These are phyloP conservation scores for Pseudeuparius sepicola DNA, from an alignment of 2,888 invertebrate genomes.

Conservation along the genomic window DNA sequence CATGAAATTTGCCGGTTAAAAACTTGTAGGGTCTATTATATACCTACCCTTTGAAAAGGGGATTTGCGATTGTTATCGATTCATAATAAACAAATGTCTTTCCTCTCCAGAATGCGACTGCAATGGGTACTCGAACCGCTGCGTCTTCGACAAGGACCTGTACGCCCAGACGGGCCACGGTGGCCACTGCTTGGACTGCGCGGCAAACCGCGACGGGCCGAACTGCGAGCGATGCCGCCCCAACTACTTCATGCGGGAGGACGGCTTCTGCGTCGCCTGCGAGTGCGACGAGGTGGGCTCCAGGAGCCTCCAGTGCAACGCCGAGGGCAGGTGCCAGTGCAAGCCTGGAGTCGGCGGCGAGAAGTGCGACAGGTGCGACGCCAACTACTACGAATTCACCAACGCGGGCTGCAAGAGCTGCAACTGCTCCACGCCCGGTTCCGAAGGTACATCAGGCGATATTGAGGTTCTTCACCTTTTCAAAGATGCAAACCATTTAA, in stretches of 20 bases:
- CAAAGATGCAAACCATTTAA: too few relatives aligned
- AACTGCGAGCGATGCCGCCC: constrained; percentile 93
- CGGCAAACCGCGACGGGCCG: constrained; percentile 86
- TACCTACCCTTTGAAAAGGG: too few relatives aligned
- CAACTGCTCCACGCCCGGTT: constrained; percentile 79
- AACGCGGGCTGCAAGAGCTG: constrained; percentile 87
- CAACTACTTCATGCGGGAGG: constrained; percentile 78
- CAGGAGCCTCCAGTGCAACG: constrained; percentile 81
- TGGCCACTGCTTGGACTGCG: constrained; percentile 91
- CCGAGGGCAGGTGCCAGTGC: constrained; percentile 87
- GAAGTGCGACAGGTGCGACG: constrained; percentile 71
- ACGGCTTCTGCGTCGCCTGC: constrained; percentile 80
- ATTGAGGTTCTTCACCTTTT: too few relatives aligned
- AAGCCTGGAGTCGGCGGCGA: constrained; percentile 69
- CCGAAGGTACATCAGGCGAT: too few relatives aligned
- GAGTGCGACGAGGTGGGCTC: constrained; percentile 88
- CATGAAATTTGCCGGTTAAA: too few relatives aligned
- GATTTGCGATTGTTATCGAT: too few relatives aligned
- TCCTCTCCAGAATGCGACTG: constrained; percentile 86
- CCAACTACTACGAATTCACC: constrained; percentile 87
- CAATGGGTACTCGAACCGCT: constrained; percentile 86
- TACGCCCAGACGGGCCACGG: constrained; percentile 90
- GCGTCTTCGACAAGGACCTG: constrained; percentile 89
- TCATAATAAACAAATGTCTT: too few relatives aligned
- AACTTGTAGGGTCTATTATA: too few relatives aligned